These are phyloP conservation scores for Pyrochroa serraticornis DNA, from an alignment of 2,888 invertebrate species.

Conservation along the genomic window DNA sequence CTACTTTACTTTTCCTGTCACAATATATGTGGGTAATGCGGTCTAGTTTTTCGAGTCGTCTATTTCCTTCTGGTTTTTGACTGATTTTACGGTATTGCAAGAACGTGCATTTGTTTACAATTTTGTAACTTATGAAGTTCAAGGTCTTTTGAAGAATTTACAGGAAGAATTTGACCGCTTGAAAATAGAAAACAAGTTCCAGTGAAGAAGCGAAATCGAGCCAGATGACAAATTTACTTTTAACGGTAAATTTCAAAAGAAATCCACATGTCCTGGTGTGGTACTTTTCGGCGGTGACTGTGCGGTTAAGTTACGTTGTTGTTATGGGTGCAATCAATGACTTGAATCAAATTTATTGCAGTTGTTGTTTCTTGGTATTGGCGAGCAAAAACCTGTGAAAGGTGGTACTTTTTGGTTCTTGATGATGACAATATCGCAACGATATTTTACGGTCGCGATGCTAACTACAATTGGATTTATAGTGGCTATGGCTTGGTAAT, in stretches of 20 bases:
- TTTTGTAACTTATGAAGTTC: constrained; percentile 1
- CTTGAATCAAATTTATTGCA: too few species aligned
- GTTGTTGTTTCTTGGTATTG: too few species aligned
- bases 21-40: too few species aligned
- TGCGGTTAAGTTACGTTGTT: too few species aligned
- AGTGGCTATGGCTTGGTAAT: constrained; percentile 10
- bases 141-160: constrained; percentile 13
- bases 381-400: too few species aligned
- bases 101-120: neutral
- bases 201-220: constrained; percentile 19
- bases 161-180: constrained; percentile 16
- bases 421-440: neutral
- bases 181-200: constrained; percentile 14
- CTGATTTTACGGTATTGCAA: too few species aligned
- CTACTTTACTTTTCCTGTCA: too few species aligned
- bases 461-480: neutral
- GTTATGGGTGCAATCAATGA: too few species aligned
- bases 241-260: constrained; percentile 28
- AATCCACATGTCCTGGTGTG: constrained; percentile 15
- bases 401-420: neutral
- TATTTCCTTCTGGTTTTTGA: too few species aligned
- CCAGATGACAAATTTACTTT: constrained; percentile 15
- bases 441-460: too few species aligned
- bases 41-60: too few species aligned
- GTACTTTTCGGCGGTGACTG: too few species aligned